Percentiles rank a stretch among this genome's conserved stretches.
These are phyloP conservation scores for Ptilodon capucinus DNA, from an alignment of 2,888 invertebrate genomes.

Conservation along the genomic window DNA sequence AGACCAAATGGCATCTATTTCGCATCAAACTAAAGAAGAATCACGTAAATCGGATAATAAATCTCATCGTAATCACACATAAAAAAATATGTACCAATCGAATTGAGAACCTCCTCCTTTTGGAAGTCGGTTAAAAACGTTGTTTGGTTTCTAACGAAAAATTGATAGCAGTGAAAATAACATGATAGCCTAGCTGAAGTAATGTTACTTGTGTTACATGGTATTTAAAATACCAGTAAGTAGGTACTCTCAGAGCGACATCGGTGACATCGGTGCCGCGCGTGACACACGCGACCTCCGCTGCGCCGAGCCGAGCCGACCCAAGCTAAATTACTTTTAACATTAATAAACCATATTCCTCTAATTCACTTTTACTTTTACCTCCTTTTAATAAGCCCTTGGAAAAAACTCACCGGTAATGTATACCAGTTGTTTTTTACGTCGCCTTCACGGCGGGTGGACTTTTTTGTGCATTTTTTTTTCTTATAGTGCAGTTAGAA, in stretches of 20 bases:
- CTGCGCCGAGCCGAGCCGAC: conserved; percentile 34
- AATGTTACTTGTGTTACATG: no score
- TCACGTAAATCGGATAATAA: no score
- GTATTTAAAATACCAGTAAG: neutral
- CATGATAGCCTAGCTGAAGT: no score
- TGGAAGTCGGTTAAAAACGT: no score
- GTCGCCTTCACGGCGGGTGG: conserved; percentile 67
- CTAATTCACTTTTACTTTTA: conserved; percentile 79
- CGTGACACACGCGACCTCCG: conserved; percentile 65
- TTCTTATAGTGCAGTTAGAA: conserved; percentile 37
- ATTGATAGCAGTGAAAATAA: no score
- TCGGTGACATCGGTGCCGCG: conserved; percentile 43
- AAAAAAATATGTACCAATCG: no score
- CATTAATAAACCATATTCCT: conserved; percentile 80
- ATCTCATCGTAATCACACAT: no score
- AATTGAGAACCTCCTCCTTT: no score
- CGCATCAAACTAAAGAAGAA: no score
- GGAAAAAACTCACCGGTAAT: conserved; percentile 68
- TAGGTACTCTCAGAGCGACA: conserved; percentile 31
- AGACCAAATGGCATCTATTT: no score
- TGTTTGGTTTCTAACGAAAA: no score
- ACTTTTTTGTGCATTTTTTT: conserved; percentile 49
- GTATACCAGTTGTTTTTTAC: conserved; percentile 80
- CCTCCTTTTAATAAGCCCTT: conserved; percentile 78
- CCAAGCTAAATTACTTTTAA: conserved; percentile 74